Evolutionary conservation across 2,888 invertebrate species (phyloP).

Genomic region (Amblyjoppa proteus): DNA sequence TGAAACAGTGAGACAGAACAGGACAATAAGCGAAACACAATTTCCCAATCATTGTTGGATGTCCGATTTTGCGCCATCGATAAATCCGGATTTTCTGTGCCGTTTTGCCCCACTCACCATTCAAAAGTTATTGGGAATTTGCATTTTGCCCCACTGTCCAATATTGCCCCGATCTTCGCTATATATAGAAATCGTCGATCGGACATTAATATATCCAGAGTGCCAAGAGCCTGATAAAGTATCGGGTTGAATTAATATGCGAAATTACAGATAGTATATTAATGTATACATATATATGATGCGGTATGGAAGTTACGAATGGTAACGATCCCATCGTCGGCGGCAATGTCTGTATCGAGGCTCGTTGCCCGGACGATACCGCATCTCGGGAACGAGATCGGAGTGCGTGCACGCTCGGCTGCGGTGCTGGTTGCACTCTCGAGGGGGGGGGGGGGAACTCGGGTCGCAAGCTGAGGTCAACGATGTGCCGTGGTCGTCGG

Average conservation of each 20-base stretch:
- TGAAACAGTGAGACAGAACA: too few relatives aligned
- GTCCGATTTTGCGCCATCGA: too few relatives aligned
- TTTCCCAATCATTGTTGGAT: too few relatives aligned
- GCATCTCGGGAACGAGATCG: constrained; percentile 17
- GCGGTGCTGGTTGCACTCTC: constrained; percentile 44
- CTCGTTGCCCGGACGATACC: constrained; percentile 17
- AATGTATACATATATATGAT: background rate
- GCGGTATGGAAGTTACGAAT: background rate
- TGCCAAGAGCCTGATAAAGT: background rate
- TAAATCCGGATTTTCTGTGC: too few relatives aligned
- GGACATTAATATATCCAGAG: background rate
- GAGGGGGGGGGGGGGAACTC: background rate
- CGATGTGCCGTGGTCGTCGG: constrained; percentile 42
- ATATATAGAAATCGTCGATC: background rate
- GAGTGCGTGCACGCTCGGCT: constrained; percentile 4
- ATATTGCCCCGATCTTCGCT: too few relatives aligned
- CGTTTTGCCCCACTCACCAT: too few relatives aligned
- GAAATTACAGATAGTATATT: constrained; percentile 3
- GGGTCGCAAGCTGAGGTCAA: constrained; percentile 57
- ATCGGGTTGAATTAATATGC: background rate
- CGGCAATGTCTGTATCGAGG: constrained; percentile 28
- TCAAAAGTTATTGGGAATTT: too few relatives aligned
- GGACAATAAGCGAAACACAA: too few relatives aligned
- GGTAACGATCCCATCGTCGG: background rate
- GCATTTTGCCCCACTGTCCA: too few relatives aligned